Evolutionary conservation across 2,113 vertebrate genomes (phyloP).

Genomic region (Pionites leucogaster): DNA sequence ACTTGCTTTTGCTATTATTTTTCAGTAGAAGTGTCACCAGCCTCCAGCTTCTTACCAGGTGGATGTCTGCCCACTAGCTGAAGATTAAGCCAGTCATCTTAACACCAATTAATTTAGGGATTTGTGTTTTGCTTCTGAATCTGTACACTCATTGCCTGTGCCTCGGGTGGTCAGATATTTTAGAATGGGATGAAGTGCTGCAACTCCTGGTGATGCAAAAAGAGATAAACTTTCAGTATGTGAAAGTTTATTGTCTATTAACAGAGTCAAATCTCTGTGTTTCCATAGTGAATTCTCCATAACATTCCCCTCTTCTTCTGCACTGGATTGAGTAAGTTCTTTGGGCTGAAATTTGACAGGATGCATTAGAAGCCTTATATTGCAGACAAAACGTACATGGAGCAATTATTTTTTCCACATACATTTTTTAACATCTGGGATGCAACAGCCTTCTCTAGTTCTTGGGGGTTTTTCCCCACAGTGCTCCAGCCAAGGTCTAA

Average conservation of each 20-base stretch:
- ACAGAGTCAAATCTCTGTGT: neutral
- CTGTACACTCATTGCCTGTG: accelerated
- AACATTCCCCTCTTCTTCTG: neutral
- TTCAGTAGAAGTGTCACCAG: neutral
- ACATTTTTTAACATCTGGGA: neutral
- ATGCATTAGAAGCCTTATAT: neutral
- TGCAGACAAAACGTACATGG: neutral
- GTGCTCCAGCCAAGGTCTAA: neutral
- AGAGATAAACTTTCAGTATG: neutral
- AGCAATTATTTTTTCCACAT: neutral
- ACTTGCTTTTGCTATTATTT: neutral
- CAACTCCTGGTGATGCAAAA: neutral
- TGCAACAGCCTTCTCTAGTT: neutral
- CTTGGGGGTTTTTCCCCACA: neutral
- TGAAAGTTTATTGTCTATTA: neutral
- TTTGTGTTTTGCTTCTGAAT: neutral
- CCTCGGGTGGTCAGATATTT: neutral
- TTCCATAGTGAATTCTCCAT: neutral
- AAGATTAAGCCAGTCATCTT: neutral
- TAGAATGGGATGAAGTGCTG: neutral
- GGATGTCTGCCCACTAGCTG: neutral
- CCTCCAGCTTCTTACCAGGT: neutral
- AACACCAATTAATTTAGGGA: neutral
- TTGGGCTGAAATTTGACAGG: neutral
- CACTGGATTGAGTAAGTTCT: neutral